Evolutionary conservation across 2,888 invertebrate genomes (phyloP), one percentile per base, ranked within the genome.

Genomic region (Pyralis farinalis): DNA sequence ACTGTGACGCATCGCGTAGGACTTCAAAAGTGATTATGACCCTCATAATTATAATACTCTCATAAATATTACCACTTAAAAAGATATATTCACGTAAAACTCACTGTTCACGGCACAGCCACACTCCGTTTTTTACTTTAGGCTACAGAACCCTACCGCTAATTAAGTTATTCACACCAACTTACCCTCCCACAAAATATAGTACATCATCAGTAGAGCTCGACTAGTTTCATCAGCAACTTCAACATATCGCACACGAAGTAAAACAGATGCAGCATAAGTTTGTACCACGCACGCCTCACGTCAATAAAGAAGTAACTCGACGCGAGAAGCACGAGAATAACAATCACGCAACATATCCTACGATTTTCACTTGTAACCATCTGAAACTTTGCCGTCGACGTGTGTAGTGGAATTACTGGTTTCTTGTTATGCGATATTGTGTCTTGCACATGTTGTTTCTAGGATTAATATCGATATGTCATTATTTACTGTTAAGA

Each of bases 171-270:
- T n/a, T n/a, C n/a, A 16, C 4, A 16, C 16, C 4, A 33, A 34
- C 46, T 34, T 9, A 63, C 71, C 72, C 53, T 65, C 66, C 63
- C 41, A 35, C 16, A 16, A 4, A 16, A 3, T 4, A 16, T 4
- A 16, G 16, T 4, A 16, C 41, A 37, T 12, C 42, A 43, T 77
- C 71, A 84, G 47, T 82, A 83, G 37, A 83, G 61, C 54, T 85
- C 87, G 4, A 86, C 84, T 27, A 87, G 59, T 53, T 87, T 86
- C 71, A 88, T 81, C 29, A 88, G 55, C 8, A 86, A 55, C 53
- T 84, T 83, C 50, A 87, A 56, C 68, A 85, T 59, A 43, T 88
- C 87, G 46, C 87, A 84, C 40, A 64, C 70, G 34, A 85, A 63
- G 49, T 88, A 88, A 51, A 88, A 88, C 43, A 70, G 47, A 37